phyloP scores from a whole-genome alignment of 2,888 invertebrate genomes.

The Endotricha flammealis region DNA sequence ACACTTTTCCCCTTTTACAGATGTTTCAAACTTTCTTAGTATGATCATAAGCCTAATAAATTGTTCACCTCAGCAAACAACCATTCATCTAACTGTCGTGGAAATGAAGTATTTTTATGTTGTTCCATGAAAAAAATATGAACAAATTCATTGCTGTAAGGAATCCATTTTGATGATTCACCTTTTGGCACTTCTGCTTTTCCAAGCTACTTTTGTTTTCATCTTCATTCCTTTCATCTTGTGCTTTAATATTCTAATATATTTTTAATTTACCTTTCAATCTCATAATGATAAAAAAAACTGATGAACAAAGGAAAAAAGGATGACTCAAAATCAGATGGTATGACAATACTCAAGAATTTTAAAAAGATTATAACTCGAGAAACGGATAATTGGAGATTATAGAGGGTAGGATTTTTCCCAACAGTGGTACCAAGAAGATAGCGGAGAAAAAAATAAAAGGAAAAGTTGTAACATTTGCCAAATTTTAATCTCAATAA shows the following conservation, averaged over 20 bases:
- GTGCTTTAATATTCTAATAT: conserved; percentile 6
- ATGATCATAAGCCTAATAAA: conserved; percentile 38
- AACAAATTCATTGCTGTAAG: conserved; percentile 43
- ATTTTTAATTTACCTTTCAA: too few relatives aligned
- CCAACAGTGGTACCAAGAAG: too few relatives aligned
- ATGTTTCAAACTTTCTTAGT: conserved; percentile 14
- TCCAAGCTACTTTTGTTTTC: conserved; percentile 26
- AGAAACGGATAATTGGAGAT: too few relatives aligned
- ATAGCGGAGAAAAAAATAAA: too few relatives aligned
- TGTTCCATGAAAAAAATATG: conserved; percentile 38
- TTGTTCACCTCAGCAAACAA: conserved; percentile 43
- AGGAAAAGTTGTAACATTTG: too few relatives aligned
- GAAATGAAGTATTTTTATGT: conserved; percentile 39
- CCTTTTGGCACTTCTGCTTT: conserved; percentile 43
- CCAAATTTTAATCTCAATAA: conserved; percentile 39
- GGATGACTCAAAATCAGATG: too few relatives aligned
- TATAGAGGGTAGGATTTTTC: too few relatives aligned
- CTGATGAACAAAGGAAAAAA: too few relatives aligned
- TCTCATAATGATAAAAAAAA: too few relatives aligned
- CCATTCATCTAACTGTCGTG: conserved; percentile 46
- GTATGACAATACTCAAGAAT: too few relatives aligned
- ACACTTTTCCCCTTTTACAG: conserved; percentile 12
- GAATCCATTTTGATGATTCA: conserved; percentile 51
- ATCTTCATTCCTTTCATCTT: conserved; percentile 23
- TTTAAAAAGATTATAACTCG: too few relatives aligned